Evolutionary conservation across 2,113 vertebrate genomes (phyloP).

Genomic region (Morone saxatilis): DNA sequence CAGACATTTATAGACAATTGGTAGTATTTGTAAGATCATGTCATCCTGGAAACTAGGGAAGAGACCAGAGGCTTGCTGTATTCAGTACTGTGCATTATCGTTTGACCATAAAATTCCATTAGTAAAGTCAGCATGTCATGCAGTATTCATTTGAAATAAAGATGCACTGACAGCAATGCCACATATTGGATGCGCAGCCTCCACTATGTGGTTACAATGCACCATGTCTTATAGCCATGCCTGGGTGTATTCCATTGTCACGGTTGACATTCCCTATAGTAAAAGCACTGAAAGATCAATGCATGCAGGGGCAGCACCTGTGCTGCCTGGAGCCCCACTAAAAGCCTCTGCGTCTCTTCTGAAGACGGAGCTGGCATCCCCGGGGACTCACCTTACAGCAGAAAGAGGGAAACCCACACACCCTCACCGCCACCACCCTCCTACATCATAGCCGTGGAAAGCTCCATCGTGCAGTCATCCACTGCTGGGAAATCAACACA

Average conservation of each 20-base stretch:
- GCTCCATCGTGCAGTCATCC: conserved; percentile 19
- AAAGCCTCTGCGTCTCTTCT: conserved; percentile 70
- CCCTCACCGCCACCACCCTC: not conserved
- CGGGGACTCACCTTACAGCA: conserved; percentile 48
- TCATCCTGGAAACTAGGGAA: not conserved
- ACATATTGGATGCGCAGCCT: not conserved
- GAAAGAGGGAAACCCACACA: conserved; percentile 36
- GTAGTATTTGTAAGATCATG: not conserved
- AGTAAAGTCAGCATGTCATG: conserved; percentile 44
- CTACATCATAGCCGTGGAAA: conserved; percentile 30
- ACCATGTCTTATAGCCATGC: conserved; percentile 31
- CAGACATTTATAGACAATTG: not conserved
- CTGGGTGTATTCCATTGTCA: conserved; percentile 51
- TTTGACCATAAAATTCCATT: conserved; percentile 48
- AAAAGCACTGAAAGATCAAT: conserved; percentile 68
- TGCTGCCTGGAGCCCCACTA: conserved; percentile 69
- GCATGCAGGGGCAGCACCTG: conserved; percentile 70
- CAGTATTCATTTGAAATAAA: conserved; percentile 56
- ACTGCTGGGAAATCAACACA: conserved; percentile 55
- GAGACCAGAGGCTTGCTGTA: not conserved
- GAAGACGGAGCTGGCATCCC: conserved; percentile 62
- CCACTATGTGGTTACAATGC: conserved; percentile 21
- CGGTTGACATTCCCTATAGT: conserved; percentile 52
- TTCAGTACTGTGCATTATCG: not conserved
- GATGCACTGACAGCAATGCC: conserved; percentile 30